These are phyloP conservation scores for Scalopus aquaticus DNA, from an alignment of 2,113 vertebrate genomes.

Conservation along the genomic window DNA sequence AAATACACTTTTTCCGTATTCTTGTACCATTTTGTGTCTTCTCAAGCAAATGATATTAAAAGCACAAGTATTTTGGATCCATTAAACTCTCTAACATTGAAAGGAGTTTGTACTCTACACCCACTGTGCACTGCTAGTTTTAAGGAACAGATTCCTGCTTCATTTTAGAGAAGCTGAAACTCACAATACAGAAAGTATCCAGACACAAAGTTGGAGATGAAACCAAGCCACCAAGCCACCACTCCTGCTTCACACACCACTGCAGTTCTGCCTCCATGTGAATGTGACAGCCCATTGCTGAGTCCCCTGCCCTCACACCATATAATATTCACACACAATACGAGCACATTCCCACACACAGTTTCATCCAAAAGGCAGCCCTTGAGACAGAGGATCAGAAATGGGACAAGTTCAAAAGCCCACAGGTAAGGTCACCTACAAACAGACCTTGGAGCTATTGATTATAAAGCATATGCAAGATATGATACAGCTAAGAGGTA, in stretches of 20 bases:
- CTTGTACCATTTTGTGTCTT: neutral
- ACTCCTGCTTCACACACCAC: rapidly evolving
- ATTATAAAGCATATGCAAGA: too few species aligned
- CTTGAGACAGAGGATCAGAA: neutral
- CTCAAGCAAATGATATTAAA: neutral
- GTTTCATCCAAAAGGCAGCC: neutral
- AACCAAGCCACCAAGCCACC: neutral
- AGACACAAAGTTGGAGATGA: rapidly evolving
- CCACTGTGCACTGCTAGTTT: neutral
- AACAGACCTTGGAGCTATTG: neutral
- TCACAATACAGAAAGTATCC: neutral
- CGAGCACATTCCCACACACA: rapidly evolving
- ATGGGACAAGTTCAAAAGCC: neutral
- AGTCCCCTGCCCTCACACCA: neutral
- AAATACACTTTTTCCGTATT: neutral
- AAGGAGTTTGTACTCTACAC: neutral
- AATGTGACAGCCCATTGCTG: neutral
- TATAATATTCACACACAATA: too few species aligned
- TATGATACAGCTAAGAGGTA: too few species aligned
- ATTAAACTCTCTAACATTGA: neutral
- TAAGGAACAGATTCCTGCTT: neutral
- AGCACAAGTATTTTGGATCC: neutral
- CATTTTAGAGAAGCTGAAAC: neutral
- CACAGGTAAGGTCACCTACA: neutral
- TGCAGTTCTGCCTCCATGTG: neutral